phyloP scores from a whole-genome alignment of 2,113 vertebrate genomes.

The Clinocottus analis region DNA sequence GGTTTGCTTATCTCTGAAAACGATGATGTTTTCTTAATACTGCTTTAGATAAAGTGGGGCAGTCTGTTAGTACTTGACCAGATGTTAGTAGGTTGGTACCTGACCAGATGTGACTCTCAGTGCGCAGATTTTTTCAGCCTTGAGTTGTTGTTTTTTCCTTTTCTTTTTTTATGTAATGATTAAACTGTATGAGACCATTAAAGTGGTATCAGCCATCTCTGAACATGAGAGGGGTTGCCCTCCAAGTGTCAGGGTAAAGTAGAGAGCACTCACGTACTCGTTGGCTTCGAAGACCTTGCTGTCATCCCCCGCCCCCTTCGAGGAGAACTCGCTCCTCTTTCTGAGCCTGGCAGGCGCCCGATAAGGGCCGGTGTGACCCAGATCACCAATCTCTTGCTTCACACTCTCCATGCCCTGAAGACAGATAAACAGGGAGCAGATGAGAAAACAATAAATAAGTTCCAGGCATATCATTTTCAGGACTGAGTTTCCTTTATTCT shows the following conservation, averaged over 20 bases:
- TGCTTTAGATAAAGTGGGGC: background rate
- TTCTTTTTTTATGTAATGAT: background rate
- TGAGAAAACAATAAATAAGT: background rate
- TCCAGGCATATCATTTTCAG: background rate
- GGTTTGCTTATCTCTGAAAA: background rate
- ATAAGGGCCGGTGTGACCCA: slow-evolving; percentile 91
- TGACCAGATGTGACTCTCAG: background rate
- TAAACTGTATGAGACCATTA: background rate
- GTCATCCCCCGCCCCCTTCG: slow-evolving; percentile 83
- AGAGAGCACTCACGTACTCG: slow-evolving; percentile 83
- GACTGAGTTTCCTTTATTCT: background rate
- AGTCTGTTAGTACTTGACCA: background rate
- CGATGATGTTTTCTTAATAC: background rate
- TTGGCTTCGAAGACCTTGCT: slow-evolving; percentile 91
- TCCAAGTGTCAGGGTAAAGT: slow-evolving; percentile 15
- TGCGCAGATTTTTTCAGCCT: background rate
- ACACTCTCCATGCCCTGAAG: slow-evolving; percentile 92
- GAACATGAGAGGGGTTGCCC: background rate
- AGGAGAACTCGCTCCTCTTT: slow-evolving; percentile 92
- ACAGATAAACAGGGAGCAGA: background rate
- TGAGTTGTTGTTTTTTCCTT: background rate
- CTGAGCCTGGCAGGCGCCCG: slow-evolving; percentile 87
- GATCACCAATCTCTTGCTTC: slow-evolving; percentile 92
- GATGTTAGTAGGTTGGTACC: background rate
- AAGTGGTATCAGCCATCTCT: background rate